Percentiles rank a stretch among this genome's conserved stretches.
These are phyloP conservation scores for Stegophylla sp. DNA, from an alignment of 2,888 invertebrate species.

Conservation along the genomic window DNA sequence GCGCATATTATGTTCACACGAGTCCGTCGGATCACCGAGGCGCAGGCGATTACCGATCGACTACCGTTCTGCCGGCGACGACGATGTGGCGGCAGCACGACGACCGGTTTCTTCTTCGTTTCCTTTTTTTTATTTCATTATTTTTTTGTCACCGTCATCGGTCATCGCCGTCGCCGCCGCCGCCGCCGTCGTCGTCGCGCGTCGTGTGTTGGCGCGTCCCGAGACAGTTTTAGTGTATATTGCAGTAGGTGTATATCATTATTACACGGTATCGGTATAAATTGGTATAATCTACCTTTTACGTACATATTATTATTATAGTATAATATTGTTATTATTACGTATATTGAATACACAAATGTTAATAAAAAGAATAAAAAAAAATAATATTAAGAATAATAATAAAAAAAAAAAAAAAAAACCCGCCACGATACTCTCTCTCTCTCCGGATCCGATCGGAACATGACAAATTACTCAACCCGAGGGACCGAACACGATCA, in stretches of 20 bases:
- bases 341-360: background rate
- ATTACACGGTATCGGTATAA: too few relatives aligned
- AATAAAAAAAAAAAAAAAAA: background rate
- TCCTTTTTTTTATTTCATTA: too few relatives aligned
- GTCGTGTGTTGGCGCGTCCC: constrained; percentile 48
- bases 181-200: constrained; percentile 3
- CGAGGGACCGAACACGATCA: constrained; percentile 57
- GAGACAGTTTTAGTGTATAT: background rate
- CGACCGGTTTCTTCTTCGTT: constrained; percentile 42
- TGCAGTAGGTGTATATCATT: constrained; percentile 30
- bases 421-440: too few relatives aligned
- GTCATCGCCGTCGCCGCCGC: background rate
- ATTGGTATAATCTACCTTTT: too few relatives aligned
- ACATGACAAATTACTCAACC: constrained; percentile 59
- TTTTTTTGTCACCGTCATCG: background rate
- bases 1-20: constrained; percentile 4
- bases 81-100: background rate
- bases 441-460: constrained; percentile 36
- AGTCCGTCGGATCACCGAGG: constrained; percentile 6
- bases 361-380: background rate
- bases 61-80: constrained; percentile 49
- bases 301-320: too few relatives aligned
- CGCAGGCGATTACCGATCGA: constrained; percentile 37
- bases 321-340: background rate
- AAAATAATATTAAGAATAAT: background rate